A percentile compares a stretch with the other conserved stretches of the same genome.
These are phyloP conservation scores for Pristionchus fissidentatus DNA, from an alignment of 2,888 invertebrate species.

Conservation along the genomic window DNA sequence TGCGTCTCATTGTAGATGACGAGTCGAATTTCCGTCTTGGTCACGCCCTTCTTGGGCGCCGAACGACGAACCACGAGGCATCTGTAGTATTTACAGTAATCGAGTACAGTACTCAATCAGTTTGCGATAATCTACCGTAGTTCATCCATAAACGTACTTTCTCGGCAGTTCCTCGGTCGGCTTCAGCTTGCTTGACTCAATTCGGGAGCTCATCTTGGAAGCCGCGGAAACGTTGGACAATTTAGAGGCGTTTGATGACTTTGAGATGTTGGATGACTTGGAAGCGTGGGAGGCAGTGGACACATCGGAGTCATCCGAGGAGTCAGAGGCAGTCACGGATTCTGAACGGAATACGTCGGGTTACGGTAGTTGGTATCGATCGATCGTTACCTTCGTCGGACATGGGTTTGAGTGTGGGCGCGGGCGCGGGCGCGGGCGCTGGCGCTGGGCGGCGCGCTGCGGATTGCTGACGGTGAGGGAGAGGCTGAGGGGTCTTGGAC, in stretches of 20 bases:
- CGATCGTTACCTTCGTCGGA: background rate
- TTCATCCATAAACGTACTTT: background rate
- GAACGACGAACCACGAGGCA: constrained; percentile 31
- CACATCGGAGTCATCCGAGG: too few relatives aligned
- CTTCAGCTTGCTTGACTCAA: background rate
- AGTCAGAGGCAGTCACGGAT: background rate
- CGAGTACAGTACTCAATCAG: background rate
- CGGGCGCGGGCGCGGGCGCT: background rate
- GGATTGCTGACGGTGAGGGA: background rate
- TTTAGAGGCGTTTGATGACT: too few relatives aligned
- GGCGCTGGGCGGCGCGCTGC: background rate
- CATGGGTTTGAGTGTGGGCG: background rate
- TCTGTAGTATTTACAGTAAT: background rate
- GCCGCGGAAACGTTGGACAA: background rate
- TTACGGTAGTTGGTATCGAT: background rate
- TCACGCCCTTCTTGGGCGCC: constrained; percentile 16
- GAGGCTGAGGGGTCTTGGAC: background rate
- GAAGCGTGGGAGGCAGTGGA: background rate
- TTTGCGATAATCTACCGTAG: background rate
- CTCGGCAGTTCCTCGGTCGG: constrained; percentile 20
- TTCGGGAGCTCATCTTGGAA: background rate
- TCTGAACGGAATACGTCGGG: background rate
- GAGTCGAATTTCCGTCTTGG: constrained; percentile 29
- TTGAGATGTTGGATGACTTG: background rate
- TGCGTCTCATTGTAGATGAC: constrained; percentile 25